A percentile compares a stretch with the other conserved stretches of the same genome.
Conservation (phyloP, 1,140 invertebrate genomes). For the Pseudomyrmex sp. region DNA sequence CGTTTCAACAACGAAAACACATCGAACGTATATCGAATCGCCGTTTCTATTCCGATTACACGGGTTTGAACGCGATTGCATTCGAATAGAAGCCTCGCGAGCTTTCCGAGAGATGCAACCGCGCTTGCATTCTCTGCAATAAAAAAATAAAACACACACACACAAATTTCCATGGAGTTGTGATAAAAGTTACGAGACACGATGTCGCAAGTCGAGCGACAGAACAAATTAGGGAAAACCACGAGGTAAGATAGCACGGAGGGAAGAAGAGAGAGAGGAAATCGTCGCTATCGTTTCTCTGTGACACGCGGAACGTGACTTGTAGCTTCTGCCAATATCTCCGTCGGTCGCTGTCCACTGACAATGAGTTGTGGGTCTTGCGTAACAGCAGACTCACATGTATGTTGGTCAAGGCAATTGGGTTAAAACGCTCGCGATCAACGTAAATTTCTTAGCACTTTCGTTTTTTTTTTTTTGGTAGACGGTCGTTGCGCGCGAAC, state of each 20-base stretch:
- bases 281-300: slow-evolving; percentile 30
- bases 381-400: slow-evolving; percentile 51
- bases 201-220: neutral
- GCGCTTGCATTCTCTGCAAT: neutral
- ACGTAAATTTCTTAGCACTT: slow-evolving; percentile 54
- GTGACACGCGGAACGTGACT: slow-evolving; percentile 60
- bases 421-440: slow-evolving; percentile 73
- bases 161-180: too few relatives aligned
- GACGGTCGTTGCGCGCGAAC: slow-evolving; percentile 23
- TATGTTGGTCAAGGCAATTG: slow-evolving; percentile 83
- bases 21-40: neutral
- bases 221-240: slow-evolving; percentile 30
- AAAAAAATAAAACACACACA: neutral
- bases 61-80: neutral
- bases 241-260: neutral
- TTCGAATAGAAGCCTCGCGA: neutral
- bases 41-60: slow-evolving; percentile 4
- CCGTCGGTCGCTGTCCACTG: neutral
- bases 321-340: slow-evolving; percentile 63
- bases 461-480: slow-evolving; percentile 1
- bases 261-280: neutral
- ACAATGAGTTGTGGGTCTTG: slow-evolving; percentile 54
- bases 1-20: neutral
- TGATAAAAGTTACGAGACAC: neutral
- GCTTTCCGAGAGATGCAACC: neutral